Evolutionary conservation across 2,888 invertebrate species (phyloP), one percentile per base, ranked within the genome.

Genomic region (Auanema freiburgensis): DNA sequence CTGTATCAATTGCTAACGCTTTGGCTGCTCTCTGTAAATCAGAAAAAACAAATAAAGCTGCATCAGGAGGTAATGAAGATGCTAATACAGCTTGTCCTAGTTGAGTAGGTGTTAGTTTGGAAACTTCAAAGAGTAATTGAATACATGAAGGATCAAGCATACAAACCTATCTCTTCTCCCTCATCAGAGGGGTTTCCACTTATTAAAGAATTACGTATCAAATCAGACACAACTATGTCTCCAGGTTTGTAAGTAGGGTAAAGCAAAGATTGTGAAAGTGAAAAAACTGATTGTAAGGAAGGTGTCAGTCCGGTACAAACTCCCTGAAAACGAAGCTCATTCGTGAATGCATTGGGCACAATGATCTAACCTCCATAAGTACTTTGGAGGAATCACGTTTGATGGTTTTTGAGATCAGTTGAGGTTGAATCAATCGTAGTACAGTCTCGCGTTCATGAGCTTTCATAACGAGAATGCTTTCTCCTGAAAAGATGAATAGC

Each of bases 1-100:
- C 97, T 59, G 91, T 92, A 84, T 95, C 93, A 12, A 98, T 86
- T 0, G 93, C 93, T 83, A 98, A 90, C 81, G 91, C 91, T 77
- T 91, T 90, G 10, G 93, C 88, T 0, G 96, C 93, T 84, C 90
- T 91, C 84, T 92, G 91, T 25, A 98, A 85, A 85, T 97, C 97
- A 68, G 90, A 88, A 83, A 95, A 92, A 49, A 98, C 88, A 18
- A 90, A 88, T 10, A 96, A 86, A 0, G 93, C 95, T 84, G 97
- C 94, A 83, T 91, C 91, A 0, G 97, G 96, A n/a, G 93, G 90
- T 85, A 98, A 89, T 0, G 94, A 92, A 0, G 96, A 93, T 21
- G 92, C 88, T 23, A 97, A 87, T 83, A 96, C 93, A 18, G 97
- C 98, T 83, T 90, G 89, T 0, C 94, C 97, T 59, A 98, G 87